Percentiles rank a stretch among this genome's conserved stretches.
These are phyloP conservation scores for Cavia porcellus DNA, from an alignment of 2,113 vertebrate species.

Conservation along the genomic window DNA sequence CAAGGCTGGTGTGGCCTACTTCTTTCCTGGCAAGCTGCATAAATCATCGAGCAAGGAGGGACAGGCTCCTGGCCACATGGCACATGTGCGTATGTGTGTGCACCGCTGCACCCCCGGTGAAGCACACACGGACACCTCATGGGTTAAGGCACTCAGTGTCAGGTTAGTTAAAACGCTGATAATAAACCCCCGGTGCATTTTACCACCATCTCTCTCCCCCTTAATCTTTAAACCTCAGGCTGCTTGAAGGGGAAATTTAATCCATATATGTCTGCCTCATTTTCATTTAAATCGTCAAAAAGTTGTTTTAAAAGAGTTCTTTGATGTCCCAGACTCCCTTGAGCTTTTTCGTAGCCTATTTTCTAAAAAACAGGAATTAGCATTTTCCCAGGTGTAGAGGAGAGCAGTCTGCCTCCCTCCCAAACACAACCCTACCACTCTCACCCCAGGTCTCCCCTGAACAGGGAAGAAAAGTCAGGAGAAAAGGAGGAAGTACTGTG, in stretches of 20 bases:
- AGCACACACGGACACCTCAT: not conserved
- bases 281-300: conserved; percentile 85
- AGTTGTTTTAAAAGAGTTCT: conserved; percentile 84
- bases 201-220: conserved; percentile 65
- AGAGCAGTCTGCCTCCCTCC: not conserved
- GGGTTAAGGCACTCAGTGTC: conserved; percentile 69
- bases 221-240: conserved; percentile 83
- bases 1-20: conserved; percentile 87
- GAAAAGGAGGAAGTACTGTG: not conserved
- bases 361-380: conserved; percentile 85
- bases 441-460: not conserved
- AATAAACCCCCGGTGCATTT: conserved; percentile 60
- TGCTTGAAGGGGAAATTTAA: conserved; percentile 83
- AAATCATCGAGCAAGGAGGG: conserved; percentile 86
- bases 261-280: conserved; percentile 83
- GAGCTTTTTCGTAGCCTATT: conserved; percentile 85
- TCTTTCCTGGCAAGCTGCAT: conserved; percentile 87
- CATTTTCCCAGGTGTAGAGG: conserved; percentile 75
- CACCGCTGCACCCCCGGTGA: rapidly evolving
- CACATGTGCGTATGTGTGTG: not conserved
- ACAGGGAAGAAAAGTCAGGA: not conserved
- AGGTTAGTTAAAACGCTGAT: conserved; percentile 50
- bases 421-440: not conserved
- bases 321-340: conserved; percentile 85
- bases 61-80: conserved; percentile 72